Base-by-base conservation (phyloP, 2,797 vertebrate genomes). In the Intellagama lesueurii region DNA sequence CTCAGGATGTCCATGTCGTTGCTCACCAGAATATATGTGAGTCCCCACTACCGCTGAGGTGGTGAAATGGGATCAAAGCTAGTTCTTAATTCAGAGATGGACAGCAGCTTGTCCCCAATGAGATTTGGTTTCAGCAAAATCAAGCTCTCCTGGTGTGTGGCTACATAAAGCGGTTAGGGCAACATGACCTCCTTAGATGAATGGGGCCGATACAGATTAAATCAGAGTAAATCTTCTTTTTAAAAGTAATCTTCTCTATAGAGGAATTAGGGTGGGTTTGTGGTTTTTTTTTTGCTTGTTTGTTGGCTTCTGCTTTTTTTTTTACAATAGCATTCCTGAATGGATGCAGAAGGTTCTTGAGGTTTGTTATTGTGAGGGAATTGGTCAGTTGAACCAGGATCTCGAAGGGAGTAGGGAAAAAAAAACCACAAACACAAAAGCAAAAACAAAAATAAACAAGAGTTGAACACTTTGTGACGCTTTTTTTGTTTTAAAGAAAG, bases 141-240 rank as follows among this genome's bases (percentile, higher is more conserved):
- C 91, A 95, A 91, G 64, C 87, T 73, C 64, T 93, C 92, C 97
- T 96, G 95, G 94, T 96, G 97, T 97, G 97, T 97, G 97, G 96
- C 96, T 97, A 96, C 82, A 94, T 97, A 98, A 98, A 97, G 97
- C 97, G 97, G 96, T 97, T 98, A 97, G 97, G 96, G 97, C 97
- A 97, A 97, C 98, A 98, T 98, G 97, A 98, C 98, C 98, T 98
- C 98, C 97, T 96, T 97, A 97, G 97, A 98, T 98, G 97, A 98
- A 98, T 98, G 96, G 96, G 96, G 96, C 97, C 97, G 98, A 87
- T 47, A 90, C 83, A 90, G 94, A 95, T 95, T 97, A 97, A 98
- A 98, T 97, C 95, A 96, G 97, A 97, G 96, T 96, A 98, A 98
- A 98, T 97, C 97, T 35, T 81, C 56, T 22, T 80, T 60, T 35